Percentiles rank a stretch among this genome's conserved stretches.
Conservation (phyloP, 2,113 vertebrate genomes). For the Archocentrus centrarchus region DNA sequence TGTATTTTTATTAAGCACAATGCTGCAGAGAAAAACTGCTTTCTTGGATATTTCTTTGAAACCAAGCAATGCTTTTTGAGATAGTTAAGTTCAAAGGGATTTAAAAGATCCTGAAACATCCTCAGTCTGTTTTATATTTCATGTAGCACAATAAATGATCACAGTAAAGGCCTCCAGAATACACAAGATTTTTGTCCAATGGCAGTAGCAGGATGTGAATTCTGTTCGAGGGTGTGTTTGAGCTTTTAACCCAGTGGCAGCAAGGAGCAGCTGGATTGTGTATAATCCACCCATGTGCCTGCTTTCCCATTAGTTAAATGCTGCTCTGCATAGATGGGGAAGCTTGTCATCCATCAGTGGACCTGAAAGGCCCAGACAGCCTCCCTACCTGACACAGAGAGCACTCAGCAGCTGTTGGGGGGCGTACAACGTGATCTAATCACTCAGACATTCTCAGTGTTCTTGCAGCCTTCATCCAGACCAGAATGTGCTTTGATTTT, state of each 20-base stretch:
- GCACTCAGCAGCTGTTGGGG: conserved; percentile 10
- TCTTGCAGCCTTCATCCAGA: conserved; percentile 19
- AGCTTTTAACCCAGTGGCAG: conserved; percentile 34
- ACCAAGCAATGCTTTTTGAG: not conserved
- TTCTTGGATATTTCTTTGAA: not conserved
- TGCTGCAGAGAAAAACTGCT: not conserved
- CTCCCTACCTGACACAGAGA: conserved; percentile 5
- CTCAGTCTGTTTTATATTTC: not conserved
- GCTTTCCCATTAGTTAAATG: conserved; percentile 64
- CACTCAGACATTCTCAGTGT: not conserved
- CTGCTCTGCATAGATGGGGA: conserved; percentile 36
- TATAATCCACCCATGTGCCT: conserved; percentile 42
- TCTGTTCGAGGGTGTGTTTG: conserved; percentile 20
- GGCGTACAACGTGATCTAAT: conserved; percentile 23
- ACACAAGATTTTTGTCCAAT: conserved; percentile 16
- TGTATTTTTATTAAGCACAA: conserved; percentile 3
- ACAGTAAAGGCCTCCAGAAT: not conserved
- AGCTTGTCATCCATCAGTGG: conserved; percentile 44
- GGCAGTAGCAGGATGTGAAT: conserved; percentile 20
- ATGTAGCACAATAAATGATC: not conserved
- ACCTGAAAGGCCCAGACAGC: conserved; percentile 12
- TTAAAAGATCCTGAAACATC: not conserved
- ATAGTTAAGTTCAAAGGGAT: not conserved
- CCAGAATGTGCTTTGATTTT: conserved; percentile 14
- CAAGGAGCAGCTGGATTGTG: conserved; percentile 11